Conservation (phyloP, 1,140 invertebrate genomes). For the Mizuhopecten yessoensis region DNA sequence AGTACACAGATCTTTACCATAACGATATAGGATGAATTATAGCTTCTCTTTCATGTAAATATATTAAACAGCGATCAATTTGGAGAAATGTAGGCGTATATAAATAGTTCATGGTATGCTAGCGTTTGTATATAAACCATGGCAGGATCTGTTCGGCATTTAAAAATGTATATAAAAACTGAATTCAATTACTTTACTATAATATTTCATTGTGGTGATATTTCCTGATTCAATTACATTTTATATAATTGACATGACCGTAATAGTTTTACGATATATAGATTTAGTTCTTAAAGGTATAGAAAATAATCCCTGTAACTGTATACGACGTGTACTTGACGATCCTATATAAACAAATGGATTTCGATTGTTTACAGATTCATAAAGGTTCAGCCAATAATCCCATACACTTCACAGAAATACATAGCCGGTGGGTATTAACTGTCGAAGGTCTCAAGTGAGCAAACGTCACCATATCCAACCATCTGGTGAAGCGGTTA, state of each 20-base stretch:
- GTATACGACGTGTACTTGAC: neutral
- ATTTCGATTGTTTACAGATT: conserved; percentile 6
- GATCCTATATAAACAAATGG: conserved; percentile 22
- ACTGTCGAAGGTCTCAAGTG: conserved; percentile 31
- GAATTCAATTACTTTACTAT: neutral
- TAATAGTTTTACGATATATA: neutral
- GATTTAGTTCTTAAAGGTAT: neutral
- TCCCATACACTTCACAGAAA: conserved; percentile 24
- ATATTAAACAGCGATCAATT: neutral
- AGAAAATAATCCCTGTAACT: conserved; percentile 7
- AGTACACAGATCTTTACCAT: neutral
- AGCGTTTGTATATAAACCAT: neutral
- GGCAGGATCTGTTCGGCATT: neutral
- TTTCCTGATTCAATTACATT: neutral
- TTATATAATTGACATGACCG: neutral
- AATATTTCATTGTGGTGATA: neutral
- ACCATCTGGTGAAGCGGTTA: conserved; percentile 31
- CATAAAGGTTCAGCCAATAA: neutral
- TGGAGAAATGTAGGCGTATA: neutral
- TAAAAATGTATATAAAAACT: neutral
- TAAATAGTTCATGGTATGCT: neutral
- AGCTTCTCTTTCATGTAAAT: neutral
- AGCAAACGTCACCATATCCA: conserved; percentile 4
- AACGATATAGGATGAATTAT: neutral
- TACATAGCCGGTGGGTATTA: neutral